Evolutionary conservation across 2,113 vertebrate species (phyloP), one percentile per base, ranked within the genome.

Genomic region (Oncorhynchus tshawytscha): DNA sequence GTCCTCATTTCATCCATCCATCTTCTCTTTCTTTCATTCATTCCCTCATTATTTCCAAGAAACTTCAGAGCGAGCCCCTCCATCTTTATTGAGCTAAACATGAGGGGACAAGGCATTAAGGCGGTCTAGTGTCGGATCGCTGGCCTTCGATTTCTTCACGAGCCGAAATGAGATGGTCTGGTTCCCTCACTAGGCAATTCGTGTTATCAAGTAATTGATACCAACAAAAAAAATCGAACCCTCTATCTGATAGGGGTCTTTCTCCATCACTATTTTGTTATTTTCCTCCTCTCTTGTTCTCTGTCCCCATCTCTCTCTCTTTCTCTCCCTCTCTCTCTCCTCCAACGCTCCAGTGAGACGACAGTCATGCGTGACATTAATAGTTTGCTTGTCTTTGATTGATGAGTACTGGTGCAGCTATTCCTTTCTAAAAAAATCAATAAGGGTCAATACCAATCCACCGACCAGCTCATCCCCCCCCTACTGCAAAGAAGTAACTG

Each of bases 341-440:
- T 25, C 45, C 25, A 8, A 65, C 34, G 65, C 45, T 34, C 64
- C 22, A 18, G 51, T 54, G 16, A 18, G 51, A 54, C 51, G 4
- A 3, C 39, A 18, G 15, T 54, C 51, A 54, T 54, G 15, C 0
- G 51, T 54, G 15, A 54, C 51, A 54, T 54, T 54, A 54, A 54
- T 54, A 54, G 51, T 1, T 54, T 54, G 51, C 16, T 54, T 5
- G 51, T 54, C 51, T 54, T 54, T 54, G 51, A 54, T 54, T 15
- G 51, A 54, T 54, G 51, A 54, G 51, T 18, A 18, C 20, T 18
- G 59, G 71, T 12, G 71, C 64, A 8, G 70, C 79, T n/a, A 0
- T 72, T 84, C 79, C 72, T 79, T 79, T 81, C 71, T 79, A 83
- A 72, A 88, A 88, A 88, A 86, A 83, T 87, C 86, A 76, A 82